Base-by-base conservation (phyloP, 2,113 vertebrate species). In the Monopterus albus region DNA sequence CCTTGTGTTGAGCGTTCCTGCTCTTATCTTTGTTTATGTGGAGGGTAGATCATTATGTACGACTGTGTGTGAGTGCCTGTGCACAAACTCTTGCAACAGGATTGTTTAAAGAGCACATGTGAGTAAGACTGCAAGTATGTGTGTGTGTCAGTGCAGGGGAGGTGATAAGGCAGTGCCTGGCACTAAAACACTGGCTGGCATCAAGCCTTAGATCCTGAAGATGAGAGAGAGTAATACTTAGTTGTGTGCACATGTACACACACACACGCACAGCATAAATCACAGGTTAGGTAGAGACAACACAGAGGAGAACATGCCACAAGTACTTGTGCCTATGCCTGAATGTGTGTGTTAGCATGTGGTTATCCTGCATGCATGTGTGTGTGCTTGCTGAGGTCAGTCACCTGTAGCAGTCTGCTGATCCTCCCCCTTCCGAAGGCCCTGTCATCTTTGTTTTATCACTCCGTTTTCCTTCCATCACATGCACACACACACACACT, bases 11-110 rank as follows among this genome's bases (percentile, higher is more conserved):
- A 90, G 94, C 88, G 87, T 92, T 92, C 93, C 92, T 91, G 51
- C 86, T 91, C 91, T 96, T 95, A 96, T 95, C 95, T 95, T 93
- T 96, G 95, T 96, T 97, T 96, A 96, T 90, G 93, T 87, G 90
- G 90, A 90, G 91, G 93, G 87, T 91, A 95, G 95, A 96, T 93
- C 94, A 93, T 94, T 89, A 92, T 72, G 86, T 68, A 67, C 55
- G 20, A 40, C 56, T 59, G 64, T 72, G 75, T 72, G 70, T 58
- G 68, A 43, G 89, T 90, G 92, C 90, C 90, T 91, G 70, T 67
- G 87, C 80, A 63, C 63, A 61, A 56, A 43, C 69, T 46, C 67
- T 58, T 36, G 73, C 79, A 75, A 49, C 15, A 12, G 60, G 68
- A 66, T 73, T 82, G 68, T 78, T 85, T 84, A 75, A 64, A 78